Percentiles rank a stretch among this genome's conserved stretches.
Conservation (phyloP, 2,888 invertebrate species). For the Achlya flavicornis region DNA sequence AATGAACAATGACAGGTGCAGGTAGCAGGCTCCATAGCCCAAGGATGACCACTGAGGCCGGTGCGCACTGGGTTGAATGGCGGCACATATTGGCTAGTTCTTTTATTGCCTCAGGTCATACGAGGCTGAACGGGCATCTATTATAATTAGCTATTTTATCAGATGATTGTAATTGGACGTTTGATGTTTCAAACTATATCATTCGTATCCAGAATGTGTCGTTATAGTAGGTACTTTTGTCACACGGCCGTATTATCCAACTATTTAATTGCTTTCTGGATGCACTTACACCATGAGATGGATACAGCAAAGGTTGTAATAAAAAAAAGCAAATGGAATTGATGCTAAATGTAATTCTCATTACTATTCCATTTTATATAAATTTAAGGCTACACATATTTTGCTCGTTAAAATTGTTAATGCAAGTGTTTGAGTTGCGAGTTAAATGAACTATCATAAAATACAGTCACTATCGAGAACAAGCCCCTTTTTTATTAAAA, state of each 20-base stretch:
- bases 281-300: too few species aligned
- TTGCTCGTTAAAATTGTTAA: not conserved
- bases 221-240: slow-evolving; percentile 28
- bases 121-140: slow-evolving; percentile 52
- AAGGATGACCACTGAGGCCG: slow-evolving; percentile 76
- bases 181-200: slow-evolving; percentile 50
- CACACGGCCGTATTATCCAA: slow-evolving; percentile 19
- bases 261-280: not conserved
- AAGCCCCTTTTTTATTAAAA: not conserved
- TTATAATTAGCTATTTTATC: slow-evolving; percentile 74
- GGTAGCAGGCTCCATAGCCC: slow-evolving; percentile 50
- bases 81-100: slow-evolving; percentile 65
- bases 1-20: slow-evolving; percentile 78
- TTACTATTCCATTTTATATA: not conserved
- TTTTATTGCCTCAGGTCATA: slow-evolving; percentile 51
- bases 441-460: slow-evolving; percentile 4
- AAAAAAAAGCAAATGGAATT: not conserved
- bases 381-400: not conserved
- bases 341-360: not conserved
- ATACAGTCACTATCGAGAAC: not conserved
- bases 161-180: slow-evolving; percentile 68
- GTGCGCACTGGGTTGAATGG: slow-evolving; percentile 63
- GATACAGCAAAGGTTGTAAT: not conserved
- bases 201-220: slow-evolving; percentile 46
- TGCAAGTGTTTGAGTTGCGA: not conserved